Percentiles rank a stretch among this genome's conserved stretches.
Conservation (phyloP, 2,797 vertebrate species). For the Mastacembelus armatus region DNA sequence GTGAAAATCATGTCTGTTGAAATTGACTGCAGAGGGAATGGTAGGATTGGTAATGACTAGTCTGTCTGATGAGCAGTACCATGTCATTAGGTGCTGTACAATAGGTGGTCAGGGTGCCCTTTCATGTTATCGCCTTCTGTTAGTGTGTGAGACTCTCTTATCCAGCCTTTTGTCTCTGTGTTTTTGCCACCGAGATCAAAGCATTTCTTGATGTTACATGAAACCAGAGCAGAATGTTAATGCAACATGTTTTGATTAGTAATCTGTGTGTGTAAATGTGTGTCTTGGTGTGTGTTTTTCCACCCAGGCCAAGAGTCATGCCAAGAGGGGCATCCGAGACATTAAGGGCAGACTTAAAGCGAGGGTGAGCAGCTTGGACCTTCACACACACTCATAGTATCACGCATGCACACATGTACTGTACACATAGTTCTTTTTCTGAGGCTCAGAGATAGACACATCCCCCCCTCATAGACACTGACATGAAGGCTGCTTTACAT, state of each 20-base stretch:
- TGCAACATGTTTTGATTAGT: slow-evolving; percentile 72
- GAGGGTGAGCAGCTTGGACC: slow-evolving; percentile 83
- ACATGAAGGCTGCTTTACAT: slow-evolving; percentile 78
- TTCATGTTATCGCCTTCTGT: slow-evolving; percentile 62
- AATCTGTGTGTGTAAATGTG: slow-evolving; percentile 42
- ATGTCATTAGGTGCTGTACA: slow-evolving; percentile 31
- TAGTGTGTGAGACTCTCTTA: slow-evolving; percentile 54
- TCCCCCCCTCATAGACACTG: slow-evolving; percentile 66
- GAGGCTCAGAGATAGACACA: slow-evolving; percentile 49
- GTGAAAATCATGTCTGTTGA: slow-evolving; percentile 1
- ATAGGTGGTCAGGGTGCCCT: slow-evolving; percentile 68
- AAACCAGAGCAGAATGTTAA: slow-evolving; percentile 73
- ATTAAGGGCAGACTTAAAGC: slow-evolving; percentile 94
- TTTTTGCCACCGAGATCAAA: slow-evolving; percentile 77
- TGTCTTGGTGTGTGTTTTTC: slow-evolving; percentile 22
- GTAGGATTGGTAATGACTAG: slow-evolving; percentile 9
- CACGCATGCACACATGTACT: slow-evolving; percentile 15
- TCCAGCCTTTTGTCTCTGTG: slow-evolving; percentile 73
- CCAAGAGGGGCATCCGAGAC: slow-evolving; percentile 93
- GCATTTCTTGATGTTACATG: slow-evolving; percentile 75
- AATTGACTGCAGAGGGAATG: slow-evolving; percentile 9
- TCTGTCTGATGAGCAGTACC: slow-evolving; percentile 40
- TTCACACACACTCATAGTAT: slow-evolving; percentile 63
- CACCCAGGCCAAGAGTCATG: slow-evolving; percentile 92
- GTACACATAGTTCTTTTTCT: slow-evolving; percentile 29